phyloP scores from a whole-genome alignment of 2,797 vertebrate genomes.

The Neosilurus hyrtlii region DNA sequence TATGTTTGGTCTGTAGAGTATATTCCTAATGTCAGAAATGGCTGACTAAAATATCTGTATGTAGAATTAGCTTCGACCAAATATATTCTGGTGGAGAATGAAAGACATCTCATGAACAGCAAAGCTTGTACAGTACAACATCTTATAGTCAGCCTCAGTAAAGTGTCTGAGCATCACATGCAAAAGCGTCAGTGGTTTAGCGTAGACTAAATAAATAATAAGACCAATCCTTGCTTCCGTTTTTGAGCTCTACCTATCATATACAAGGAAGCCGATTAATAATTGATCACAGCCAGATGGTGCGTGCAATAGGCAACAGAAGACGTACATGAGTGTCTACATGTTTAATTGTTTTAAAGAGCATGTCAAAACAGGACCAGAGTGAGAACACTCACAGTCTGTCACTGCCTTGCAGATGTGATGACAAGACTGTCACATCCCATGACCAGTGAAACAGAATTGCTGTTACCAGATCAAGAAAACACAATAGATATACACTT shows the following conservation, averaged over 20 bases:
- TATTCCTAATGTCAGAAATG: not conserved
- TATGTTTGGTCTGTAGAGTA: not conserved
- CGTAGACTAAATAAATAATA: conserved; percentile 81
- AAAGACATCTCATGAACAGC: not conserved
- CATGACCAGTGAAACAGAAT: conserved; percentile 25
- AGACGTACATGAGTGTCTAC: conserved; percentile 79
- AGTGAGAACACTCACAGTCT: conserved; percentile 65
- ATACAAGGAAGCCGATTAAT: conserved; percentile 77
- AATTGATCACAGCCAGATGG: conserved; percentile 82
- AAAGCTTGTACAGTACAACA: conserved; percentile 3
- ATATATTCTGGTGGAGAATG: not conserved
- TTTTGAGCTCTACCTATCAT: conserved; percentile 63
- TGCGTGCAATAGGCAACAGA: conserved; percentile 76
- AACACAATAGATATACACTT: conserved; percentile 56
- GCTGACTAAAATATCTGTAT: not conserved
- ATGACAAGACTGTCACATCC: conserved; percentile 37
- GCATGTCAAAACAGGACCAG: conserved; percentile 78
- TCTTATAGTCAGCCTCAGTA: conserved; percentile 23
- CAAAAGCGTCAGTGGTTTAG: conserved; percentile 54
- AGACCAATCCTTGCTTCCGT: conserved; percentile 62
- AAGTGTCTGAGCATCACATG: conserved; percentile 52
- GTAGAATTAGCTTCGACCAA: not conserved
- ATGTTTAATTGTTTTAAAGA: conserved; percentile 85
- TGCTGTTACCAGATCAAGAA: conserved; percentile 47
- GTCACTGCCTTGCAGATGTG: conserved; percentile 48